phyloP scores from a whole-genome alignment of 2,797 vertebrate species.

The Amblyopsis hoosieri region DNA sequence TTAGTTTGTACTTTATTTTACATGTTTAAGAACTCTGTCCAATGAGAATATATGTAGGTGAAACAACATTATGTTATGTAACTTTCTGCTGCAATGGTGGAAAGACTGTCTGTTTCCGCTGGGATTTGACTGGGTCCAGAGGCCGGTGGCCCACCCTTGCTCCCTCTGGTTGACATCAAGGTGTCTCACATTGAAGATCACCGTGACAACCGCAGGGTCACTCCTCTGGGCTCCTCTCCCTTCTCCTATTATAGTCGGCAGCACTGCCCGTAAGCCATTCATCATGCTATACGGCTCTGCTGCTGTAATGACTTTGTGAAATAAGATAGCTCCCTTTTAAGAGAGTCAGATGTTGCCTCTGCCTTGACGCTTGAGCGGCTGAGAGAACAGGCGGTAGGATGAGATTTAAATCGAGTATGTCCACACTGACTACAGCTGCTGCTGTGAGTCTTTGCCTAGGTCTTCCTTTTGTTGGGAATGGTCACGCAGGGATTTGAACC shows the following conservation, averaged over 20 bases:
- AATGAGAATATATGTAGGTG: too few relatives aligned
- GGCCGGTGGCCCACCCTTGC: conserved; percentile 21
- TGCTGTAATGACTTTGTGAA: conserved; percentile 51
- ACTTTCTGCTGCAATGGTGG: neutral
- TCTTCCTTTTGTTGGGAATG: conserved; percentile 21
- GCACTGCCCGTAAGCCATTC: conserved; percentile 40
- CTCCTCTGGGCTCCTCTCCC: conserved; percentile 33
- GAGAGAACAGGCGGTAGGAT: conserved; percentile 5
- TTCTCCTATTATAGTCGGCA: conserved; percentile 55
- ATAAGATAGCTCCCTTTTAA: conserved; percentile 33
- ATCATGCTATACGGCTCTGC: conserved; percentile 37
- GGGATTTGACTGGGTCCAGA: conserved; percentile 10
- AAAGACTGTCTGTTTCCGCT: neutral
- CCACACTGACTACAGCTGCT: conserved; percentile 2
- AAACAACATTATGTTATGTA: too few relatives aligned
- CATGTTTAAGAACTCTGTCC: too few relatives aligned
- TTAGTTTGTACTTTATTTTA: too few relatives aligned
- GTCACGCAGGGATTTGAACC: conserved; percentile 33
- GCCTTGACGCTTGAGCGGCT: conserved; percentile 13
- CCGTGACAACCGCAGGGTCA: conserved; percentile 47
- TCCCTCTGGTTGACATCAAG: conserved; percentile 36
- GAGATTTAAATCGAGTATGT: conserved; percentile 14
- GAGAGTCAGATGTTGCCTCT: conserved; percentile 2
- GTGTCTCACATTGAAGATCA: conserved; percentile 59
- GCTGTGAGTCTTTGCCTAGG: conserved; percentile 10